These are phyloP conservation scores for Bugula neritina DNA, from an alignment of 2,888 invertebrate genomes.

Conservation along the genomic window DNA sequence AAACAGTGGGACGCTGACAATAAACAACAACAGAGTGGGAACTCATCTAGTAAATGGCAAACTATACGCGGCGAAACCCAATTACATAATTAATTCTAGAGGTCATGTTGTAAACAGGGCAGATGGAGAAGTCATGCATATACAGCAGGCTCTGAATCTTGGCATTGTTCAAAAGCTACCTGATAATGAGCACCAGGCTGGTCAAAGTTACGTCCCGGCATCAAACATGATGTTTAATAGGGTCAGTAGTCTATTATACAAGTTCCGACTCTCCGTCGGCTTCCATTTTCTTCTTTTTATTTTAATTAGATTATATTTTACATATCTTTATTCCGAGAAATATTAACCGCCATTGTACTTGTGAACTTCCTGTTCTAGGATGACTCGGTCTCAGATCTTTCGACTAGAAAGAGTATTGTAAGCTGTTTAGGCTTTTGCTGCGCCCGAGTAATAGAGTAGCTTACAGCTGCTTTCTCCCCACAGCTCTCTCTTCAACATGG, in stretches of 20 bases:
- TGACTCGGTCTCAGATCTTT: not conserved
- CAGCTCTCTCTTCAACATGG: not conserved
- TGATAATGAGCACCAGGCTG: not conserved
- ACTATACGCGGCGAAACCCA: conserved; percentile 38
- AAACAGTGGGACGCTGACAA: not conserved
- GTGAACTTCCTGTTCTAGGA: too few species aligned
- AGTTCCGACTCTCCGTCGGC: too few species aligned
- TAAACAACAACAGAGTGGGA: not conserved
- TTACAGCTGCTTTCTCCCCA: not conserved
- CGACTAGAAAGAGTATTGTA: not conserved
- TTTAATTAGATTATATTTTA: too few species aligned
- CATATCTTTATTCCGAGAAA: too few species aligned
- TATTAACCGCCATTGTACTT: too few species aligned
- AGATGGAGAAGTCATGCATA: conserved; percentile 68
- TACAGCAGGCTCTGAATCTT: conserved; percentile 54
- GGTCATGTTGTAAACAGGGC: conserved; percentile 77
- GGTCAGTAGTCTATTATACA: not conserved
- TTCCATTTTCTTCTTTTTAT: too few species aligned
- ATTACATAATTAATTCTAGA: conserved; percentile 53
- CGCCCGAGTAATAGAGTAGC: conserved; percentile 1
- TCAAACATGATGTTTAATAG: conserved; percentile 26
- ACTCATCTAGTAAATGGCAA: conserved; percentile 35
- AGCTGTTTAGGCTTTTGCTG: conserved; percentile 18
- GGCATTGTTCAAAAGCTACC: conserved; percentile 9
- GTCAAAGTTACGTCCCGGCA: conserved; percentile 17